A percentile compares a stretch with the other conserved stretches of the same genome.
phyloP scores from a whole-genome alignment of 2,113 vertebrate genomes.

The Tricholaema leucomelas region DNA sequence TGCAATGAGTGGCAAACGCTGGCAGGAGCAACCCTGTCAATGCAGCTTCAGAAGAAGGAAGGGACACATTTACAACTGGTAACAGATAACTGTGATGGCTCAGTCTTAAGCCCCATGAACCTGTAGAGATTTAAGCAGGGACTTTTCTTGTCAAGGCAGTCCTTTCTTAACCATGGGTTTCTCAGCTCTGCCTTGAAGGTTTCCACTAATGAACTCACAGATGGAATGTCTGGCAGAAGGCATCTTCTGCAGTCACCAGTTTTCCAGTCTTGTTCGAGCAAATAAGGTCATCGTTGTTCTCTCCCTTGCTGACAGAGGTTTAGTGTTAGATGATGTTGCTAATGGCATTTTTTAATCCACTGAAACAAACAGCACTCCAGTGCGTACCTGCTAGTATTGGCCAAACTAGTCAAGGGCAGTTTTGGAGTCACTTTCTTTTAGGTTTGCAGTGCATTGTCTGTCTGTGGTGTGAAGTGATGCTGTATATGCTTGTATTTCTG shows the following conservation, averaged over 20 bases:
- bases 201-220: conserved; percentile 54
- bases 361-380: not conserved
- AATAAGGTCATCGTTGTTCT: conserved; percentile 26
- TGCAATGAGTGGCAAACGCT: not conserved
- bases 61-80: not conserved
- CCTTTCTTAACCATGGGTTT: not conserved
- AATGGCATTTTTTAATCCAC: conserved; percentile 3
- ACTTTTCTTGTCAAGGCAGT: not conserved
- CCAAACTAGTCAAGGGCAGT: not conserved
- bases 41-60: not conserved
- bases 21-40: not conserved
- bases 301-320: not conserved
- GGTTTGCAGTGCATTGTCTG: not conserved
- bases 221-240: conserved; percentile 18
- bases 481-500: not conserved
- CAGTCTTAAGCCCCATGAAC: not conserved
- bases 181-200: conserved; percentile 20
- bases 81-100: conserved; percentile 8
- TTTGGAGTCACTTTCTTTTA: not conserved
- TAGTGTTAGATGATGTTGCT: conserved; percentile 10
- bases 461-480: not conserved
- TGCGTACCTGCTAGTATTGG: not conserved
- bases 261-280: conserved; percentile 36
- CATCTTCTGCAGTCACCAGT: not conserved
- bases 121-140: conserved; percentile 14